A percentile compares a stretch with the other conserved stretches of the same genome.
Evolutionary conservation across 2,888 invertebrate genomes (phyloP).

Genomic region (Desoria tigrina): DNA sequence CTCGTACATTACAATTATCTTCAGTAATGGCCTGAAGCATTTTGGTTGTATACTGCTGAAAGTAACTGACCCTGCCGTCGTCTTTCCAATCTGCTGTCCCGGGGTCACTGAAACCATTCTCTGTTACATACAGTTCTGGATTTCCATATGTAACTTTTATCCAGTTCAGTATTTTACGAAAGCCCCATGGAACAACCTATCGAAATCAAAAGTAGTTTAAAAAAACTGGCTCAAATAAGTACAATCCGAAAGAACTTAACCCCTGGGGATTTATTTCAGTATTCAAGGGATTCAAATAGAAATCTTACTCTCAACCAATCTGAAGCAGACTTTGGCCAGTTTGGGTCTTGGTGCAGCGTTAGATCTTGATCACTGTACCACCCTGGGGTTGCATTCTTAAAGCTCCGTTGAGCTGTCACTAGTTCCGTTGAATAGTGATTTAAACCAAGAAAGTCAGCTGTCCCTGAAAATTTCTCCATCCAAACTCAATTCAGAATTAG

Average conservation of each 20-base stretch:
- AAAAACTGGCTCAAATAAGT: no score
- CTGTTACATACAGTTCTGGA: conserved; percentile 41
- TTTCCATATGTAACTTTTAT: conserved; percentile 38
- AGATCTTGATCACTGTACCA: conserved; percentile 33
- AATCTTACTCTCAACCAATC: conserved; percentile 29
- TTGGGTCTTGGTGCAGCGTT: conserved; percentile 21
- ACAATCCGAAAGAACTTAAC: no score
- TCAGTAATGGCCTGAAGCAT: conserved; percentile 46
- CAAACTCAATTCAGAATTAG: no score
- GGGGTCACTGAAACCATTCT: conserved; percentile 47
- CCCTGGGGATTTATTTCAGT: no score
- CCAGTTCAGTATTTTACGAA: conserved; percentile 39
- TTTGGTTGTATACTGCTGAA: conserved; percentile 45
- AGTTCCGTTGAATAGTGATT: conserved; percentile 57
- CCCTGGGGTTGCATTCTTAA: conserved; percentile 13
- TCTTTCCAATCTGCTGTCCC: conserved; percentile 34
- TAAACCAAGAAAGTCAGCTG: conserved; percentile 58
- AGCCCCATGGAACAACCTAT: conserved; percentile 41
- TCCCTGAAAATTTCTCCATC: no score
- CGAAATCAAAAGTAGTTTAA: no score
- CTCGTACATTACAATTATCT: conserved; percentile 45
- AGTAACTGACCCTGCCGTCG: conserved; percentile 38
- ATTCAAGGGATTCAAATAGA: no score
- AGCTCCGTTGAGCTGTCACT: conserved; percentile 34
- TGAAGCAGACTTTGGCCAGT: conserved; percentile 37